Percentiles rank a stretch among this genome's conserved stretches.
These are phyloP conservation scores for Rhinopomastus cyanomelas DNA, from an alignment of 2,113 vertebrate genomes.

Conservation along the genomic window DNA sequence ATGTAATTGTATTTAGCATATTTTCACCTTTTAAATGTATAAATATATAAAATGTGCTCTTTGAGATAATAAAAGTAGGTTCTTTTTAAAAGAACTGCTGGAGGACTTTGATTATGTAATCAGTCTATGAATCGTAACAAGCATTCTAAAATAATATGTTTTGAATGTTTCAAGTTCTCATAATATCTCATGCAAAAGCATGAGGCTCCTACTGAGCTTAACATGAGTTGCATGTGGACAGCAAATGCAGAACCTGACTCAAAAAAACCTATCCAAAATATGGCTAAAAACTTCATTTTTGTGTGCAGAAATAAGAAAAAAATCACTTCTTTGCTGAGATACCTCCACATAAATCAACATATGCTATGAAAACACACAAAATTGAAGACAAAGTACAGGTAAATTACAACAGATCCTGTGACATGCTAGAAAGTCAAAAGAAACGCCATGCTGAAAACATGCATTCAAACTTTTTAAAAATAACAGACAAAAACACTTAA, in stretches of 20 bases:
- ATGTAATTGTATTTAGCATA: background rate
- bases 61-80: background rate
- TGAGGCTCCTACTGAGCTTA: background rate
- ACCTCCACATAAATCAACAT: conserved; percentile 11
- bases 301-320: conserved; percentile 27
- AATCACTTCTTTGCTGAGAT: conserved; percentile 25
- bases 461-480: background rate
- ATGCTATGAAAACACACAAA: conserved; percentile 31
- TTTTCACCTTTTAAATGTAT: background rate
- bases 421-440: conserved; percentile 14
- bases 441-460: conserved; percentile 41
- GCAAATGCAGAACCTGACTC: background rate
- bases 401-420: background rate
- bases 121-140: background rate
- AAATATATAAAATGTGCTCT: background rate
- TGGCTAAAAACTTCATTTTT: background rate
- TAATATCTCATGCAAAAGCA: background rate
- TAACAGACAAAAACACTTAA: background rate
- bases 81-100: background rate
- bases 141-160: conserved; percentile 1
- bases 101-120: background rate
- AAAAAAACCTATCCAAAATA: background rate
- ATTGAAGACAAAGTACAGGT: conserved; percentile 20
- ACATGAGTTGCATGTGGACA: background rate
- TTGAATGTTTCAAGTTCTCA: background rate